A percentile compares a stretch with the other conserved stretches of the same genome.
Conservation (phyloP, 2,797 vertebrate genomes). For the Gastrophryne carolinensis region DNA sequence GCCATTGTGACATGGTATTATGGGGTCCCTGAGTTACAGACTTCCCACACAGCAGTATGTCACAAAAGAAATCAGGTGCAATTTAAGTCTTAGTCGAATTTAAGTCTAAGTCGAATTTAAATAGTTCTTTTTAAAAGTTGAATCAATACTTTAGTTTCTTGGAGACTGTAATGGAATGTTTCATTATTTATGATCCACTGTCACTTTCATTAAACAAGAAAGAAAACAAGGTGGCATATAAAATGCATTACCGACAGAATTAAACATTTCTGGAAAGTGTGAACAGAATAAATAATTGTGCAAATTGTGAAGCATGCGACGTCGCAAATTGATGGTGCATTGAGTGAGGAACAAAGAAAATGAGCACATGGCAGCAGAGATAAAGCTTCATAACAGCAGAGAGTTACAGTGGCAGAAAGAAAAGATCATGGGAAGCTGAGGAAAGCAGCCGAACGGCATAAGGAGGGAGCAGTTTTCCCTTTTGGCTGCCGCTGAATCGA, state of each 20-base stretch:
- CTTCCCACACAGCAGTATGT: too few species aligned
- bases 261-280: not conserved
- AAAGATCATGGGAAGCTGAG: slow-evolving; percentile 4
- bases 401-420: slow-evolving; percentile 1
- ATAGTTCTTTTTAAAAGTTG: too few species aligned
- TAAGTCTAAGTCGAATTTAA: too few species aligned
- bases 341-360: not conserved
- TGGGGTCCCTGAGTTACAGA: too few species aligned
- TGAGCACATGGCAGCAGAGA: not conserved
- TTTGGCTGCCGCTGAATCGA: slow-evolving; percentile 47
- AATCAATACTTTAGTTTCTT: not conserved
- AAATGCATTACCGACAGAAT: not conserved
- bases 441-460: slow-evolving; percentile 32
- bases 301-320: not conserved
- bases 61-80: too few species aligned
- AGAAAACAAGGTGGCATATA: not conserved
- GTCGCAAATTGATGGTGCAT: not conserved
- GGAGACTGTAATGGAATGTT: not conserved
- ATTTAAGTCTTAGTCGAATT: too few species aligned
- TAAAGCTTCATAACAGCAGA: slow-evolving; percentile 1
- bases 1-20: too few species aligned
- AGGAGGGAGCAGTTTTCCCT: slow-evolving; percentile 42
- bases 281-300: not conserved
- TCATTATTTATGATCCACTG: not conserved
- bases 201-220: not conserved